Conservation (phyloP, 2,113 vertebrate genomes). For the Percina caprodes region DNA sequence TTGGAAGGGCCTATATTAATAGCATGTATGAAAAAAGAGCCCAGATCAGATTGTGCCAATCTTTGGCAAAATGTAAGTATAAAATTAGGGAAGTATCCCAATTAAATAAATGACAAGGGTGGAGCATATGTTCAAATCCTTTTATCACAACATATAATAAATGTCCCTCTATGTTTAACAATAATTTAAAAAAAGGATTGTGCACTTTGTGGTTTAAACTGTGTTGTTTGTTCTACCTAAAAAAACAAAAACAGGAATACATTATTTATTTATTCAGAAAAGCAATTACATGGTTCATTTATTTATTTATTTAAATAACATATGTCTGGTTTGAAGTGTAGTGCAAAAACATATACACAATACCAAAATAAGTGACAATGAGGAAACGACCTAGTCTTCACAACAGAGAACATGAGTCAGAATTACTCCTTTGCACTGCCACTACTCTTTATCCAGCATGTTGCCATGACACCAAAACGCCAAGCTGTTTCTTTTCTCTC, state of each 20-base stretch:
- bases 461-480: slow-evolving; percentile 10
- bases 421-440: slow-evolving; percentile 8
- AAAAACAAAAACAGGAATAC: slow-evolving; percentile 52
- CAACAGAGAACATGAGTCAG: slow-evolving; percentile 8
- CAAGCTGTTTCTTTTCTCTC: background rate
- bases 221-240: slow-evolving; percentile 50
- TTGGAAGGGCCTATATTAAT: too few species aligned
- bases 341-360: slow-evolving; percentile 69
- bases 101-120: background rate
- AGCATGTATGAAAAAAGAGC: background rate
- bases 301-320: slow-evolving; percentile 72
- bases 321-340: slow-evolving; percentile 65
- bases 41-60: too few species aligned
- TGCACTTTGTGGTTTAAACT: slow-evolving; percentile 39
- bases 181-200: slow-evolving; percentile 74
- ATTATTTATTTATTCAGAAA: slow-evolving; percentile 29
- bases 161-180: slow-evolving; percentile 62
- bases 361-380: slow-evolving; percentile 22
- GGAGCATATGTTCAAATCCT: slow-evolving; percentile 42
- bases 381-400: slow-evolving; percentile 17
- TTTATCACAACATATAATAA: slow-evolving; percentile 74
- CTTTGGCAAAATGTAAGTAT: background rate
- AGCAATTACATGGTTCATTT: slow-evolving; percentile 37
- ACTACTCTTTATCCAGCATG: background rate
- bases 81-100: background rate